phyloP scores from a whole-genome alignment of 2,797 vertebrate genomes.

The Etheostoma nigrum region DNA sequence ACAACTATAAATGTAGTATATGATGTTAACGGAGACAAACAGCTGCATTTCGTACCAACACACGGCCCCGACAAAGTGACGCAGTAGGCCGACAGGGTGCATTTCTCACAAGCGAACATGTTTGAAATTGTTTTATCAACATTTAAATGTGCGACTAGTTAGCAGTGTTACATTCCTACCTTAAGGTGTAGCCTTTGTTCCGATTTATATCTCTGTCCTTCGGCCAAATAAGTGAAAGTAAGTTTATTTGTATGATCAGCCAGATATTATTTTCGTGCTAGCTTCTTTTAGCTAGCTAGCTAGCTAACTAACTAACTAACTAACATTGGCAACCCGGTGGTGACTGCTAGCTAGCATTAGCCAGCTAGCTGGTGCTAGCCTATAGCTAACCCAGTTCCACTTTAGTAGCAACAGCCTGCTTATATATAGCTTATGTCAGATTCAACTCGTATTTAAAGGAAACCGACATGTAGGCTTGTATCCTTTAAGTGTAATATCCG shows the following conservation, averaged over 20 bases:
- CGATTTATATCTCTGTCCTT: neutral
- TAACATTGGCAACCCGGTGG: neutral
- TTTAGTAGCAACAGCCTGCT: conserved; percentile 5
- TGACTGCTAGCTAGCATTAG: conserved; percentile 39
- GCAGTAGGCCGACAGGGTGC: conserved; percentile 64
- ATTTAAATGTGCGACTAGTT: accelerated
- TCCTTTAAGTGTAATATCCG: neutral
- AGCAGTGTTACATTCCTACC: conserved; percentile 43
- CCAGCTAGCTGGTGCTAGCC: conserved; percentile 34
- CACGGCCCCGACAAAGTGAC: conserved; percentile 60
- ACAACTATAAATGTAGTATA: accelerated
- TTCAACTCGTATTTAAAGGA: neutral
- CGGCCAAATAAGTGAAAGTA: neutral
- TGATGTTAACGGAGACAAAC: neutral
- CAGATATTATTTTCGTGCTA: conserved; percentile 46
- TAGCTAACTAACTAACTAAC: too few relatives aligned
- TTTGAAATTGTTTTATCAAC: neutral
- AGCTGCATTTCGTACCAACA: neutral
- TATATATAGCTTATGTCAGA: neutral
- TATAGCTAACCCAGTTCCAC: conserved; percentile 25
- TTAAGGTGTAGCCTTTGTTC: conserved; percentile 56
- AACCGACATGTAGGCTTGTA: neutral
- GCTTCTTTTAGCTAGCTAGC: conserved; percentile 41
- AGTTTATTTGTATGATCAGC: neutral
- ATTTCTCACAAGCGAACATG: conserved; percentile 25